A percentile compares a stretch with the other conserved stretches of the same genome.
Evolutionary conservation across 2,113 vertebrate species (phyloP).

Genomic region (Microtus richardsoni): DNA sequence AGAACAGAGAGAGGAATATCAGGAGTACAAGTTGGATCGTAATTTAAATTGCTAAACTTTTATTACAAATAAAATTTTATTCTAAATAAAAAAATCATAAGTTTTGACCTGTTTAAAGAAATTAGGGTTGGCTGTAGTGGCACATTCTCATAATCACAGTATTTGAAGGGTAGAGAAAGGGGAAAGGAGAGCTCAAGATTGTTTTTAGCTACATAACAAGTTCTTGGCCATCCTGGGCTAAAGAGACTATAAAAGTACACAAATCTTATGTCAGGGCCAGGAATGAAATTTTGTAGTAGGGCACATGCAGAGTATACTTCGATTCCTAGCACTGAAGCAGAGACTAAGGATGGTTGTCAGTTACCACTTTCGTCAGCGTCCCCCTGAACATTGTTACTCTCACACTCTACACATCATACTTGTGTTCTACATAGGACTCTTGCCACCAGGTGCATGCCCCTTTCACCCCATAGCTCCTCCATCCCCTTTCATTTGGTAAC

Average conservation of each 20-base stretch:
- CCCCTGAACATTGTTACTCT: not conserved
- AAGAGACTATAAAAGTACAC: not conserved
- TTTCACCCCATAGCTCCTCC: not conserved
- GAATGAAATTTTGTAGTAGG: not conserved
- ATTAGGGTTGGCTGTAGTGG: not conserved
- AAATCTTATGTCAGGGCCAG: not conserved
- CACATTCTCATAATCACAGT: not conserved
- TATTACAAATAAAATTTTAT: not conserved
- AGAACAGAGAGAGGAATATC: not conserved
- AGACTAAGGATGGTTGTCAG: not conserved
- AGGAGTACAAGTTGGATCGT: not conserved
- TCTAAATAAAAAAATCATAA: not conserved
- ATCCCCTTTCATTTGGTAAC: not conserved
- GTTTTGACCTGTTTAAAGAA: conserved; percentile 44
- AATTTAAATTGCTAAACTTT: conserved; percentile 27
- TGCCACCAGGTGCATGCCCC: not conserved
- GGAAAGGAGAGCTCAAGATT: not conserved
- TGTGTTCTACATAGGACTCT: not conserved
- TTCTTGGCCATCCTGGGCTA: not conserved
- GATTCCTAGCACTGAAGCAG: not conserved
- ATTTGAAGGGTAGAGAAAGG: not conserved
- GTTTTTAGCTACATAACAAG: not conserved
- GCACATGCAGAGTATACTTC: too few species aligned
- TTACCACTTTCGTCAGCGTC: not conserved
- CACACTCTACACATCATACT: not conserved